phyloP scores from a whole-genome alignment of 2,797 vertebrate species.

The Coracias cyanogaster region DNA sequence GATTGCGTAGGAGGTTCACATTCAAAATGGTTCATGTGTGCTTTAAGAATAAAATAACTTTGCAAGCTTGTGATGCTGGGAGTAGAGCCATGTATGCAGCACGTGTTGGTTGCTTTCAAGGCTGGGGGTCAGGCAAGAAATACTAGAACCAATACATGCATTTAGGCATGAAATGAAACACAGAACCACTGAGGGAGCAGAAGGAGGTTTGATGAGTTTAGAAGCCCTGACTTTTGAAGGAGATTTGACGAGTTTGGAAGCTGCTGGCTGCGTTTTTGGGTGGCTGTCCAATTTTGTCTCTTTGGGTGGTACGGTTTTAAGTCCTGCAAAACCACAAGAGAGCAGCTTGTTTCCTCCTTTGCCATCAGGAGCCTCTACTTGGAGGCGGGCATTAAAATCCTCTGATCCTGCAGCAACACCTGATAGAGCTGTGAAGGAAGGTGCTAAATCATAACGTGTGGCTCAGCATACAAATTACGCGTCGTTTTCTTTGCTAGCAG shows the following conservation, averaged over 20 bases:
- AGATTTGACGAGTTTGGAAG: background rate
- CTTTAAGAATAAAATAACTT: background rate
- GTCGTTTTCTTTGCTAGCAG: background rate
- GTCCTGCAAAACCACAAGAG: background rate
- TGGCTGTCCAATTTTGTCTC: background rate
- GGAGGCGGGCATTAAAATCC: background rate
- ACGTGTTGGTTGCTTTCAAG: background rate
- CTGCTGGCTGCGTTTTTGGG: background rate
- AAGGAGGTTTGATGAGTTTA: background rate
- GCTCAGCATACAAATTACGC: background rate
- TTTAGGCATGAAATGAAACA: background rate
- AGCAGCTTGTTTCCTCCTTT: background rate
- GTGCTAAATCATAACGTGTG: background rate
- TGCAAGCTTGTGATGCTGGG: background rate
- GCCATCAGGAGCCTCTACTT: background rate
- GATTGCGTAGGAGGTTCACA: background rate
- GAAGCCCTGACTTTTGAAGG: background rate
- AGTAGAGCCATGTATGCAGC: background rate
- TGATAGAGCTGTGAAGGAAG: background rate
- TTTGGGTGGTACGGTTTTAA: background rate
- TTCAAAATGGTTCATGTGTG: background rate
- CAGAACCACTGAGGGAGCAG: background rate
- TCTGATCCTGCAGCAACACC: background rate
- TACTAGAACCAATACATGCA: background rate
- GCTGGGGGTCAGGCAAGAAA: background rate